phyloP scores from a whole-genome alignment of 2,113 vertebrate genomes.

The Xiphophorus maculatus region DNA sequence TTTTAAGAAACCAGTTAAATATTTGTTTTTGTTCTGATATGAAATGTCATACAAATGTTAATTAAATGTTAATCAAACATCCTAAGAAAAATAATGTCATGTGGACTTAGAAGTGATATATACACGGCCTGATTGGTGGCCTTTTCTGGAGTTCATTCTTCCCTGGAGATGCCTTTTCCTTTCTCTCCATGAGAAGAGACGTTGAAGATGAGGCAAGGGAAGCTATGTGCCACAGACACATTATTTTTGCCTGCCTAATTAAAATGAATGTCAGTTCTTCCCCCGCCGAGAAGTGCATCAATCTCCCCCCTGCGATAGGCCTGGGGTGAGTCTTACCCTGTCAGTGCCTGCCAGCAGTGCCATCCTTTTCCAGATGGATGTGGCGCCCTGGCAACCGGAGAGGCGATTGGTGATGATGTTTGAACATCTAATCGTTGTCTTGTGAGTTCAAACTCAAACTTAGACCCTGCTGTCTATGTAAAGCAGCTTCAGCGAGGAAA shows the following conservation, averaged over 20 bases:
- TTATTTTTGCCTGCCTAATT: conserved; percentile 75
- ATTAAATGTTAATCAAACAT: conserved; percentile 82
- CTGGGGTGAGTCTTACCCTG: conserved; percentile 75
- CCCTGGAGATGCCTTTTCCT: conserved; percentile 44
- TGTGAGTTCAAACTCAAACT: conserved; percentile 45
- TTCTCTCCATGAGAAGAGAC: conserved; percentile 25
- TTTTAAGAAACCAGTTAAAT: conserved; percentile 35
- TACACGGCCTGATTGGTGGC: conserved; percentile 51
- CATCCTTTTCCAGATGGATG: conserved; percentile 63
- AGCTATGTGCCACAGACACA: conserved; percentile 63
- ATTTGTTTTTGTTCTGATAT: conserved; percentile 52
- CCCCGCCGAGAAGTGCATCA: conserved; percentile 78
- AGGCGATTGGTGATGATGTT: conserved; percentile 52
- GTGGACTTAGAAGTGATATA: conserved; percentile 54
- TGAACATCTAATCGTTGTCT: conserved; percentile 61
- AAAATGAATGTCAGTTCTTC: conserved; percentile 82
- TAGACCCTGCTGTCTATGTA: conserved; percentile 16
- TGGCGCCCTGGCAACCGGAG: conserved; percentile 42
- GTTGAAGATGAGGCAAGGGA: conserved; percentile 47
- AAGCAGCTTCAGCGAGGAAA: conserved; percentile 13
- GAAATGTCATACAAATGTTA: conserved; percentile 82
- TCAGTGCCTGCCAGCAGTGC: conserved; percentile 63
- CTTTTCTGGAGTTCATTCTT: conserved; percentile 62
- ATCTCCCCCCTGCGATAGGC: conserved; percentile 67
- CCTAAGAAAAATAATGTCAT: conserved; percentile 65